Conservation (phyloP, 2,113 vertebrate genomes). For the Argyrosomus japonicus region DNA sequence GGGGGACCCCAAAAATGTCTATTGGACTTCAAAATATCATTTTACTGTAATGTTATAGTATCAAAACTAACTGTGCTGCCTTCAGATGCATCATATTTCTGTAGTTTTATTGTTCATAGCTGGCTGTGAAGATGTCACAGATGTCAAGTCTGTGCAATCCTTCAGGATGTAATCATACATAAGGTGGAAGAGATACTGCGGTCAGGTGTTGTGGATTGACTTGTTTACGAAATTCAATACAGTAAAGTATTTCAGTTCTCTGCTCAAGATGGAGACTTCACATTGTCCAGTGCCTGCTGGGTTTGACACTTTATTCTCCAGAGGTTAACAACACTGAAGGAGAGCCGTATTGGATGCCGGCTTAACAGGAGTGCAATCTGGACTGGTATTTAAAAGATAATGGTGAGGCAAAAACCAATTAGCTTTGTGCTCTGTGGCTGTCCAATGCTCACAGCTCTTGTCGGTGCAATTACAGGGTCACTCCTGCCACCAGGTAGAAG, state of each 20-base stretch:
- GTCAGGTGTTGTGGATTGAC: neutral
- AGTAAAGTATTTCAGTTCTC: constrained; percentile 38
- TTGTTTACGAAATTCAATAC: constrained; percentile 42
- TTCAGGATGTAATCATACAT: neutral
- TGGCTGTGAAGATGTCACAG: neutral
- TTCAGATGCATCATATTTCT: neutral
- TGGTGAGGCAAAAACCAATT: constrained; percentile 75
- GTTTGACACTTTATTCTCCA: constrained; percentile 70
- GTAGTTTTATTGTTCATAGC: neutral
- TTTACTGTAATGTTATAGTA: neutral
- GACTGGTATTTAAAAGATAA: constrained; percentile 81
- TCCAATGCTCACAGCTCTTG: constrained; percentile 60
- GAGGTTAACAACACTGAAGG: constrained; percentile 72
- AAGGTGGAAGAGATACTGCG: neutral
- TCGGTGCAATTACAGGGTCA: constrained; percentile 69
- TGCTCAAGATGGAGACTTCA: constrained; percentile 48
- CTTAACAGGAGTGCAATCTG: constrained; percentile 70
- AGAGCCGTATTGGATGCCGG: constrained; percentile 59
- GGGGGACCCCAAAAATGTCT: neutral
- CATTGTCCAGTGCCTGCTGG: constrained; percentile 15
- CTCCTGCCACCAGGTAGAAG: constrained; percentile 41
- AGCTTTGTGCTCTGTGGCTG: constrained; percentile 71
- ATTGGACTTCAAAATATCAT: neutral
- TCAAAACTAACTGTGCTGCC: neutral
- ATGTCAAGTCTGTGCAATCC: too few species aligned